Evolutionary conservation across 2,888 invertebrate species (phyloP).

Genomic region (Catonia carolina): DNA sequence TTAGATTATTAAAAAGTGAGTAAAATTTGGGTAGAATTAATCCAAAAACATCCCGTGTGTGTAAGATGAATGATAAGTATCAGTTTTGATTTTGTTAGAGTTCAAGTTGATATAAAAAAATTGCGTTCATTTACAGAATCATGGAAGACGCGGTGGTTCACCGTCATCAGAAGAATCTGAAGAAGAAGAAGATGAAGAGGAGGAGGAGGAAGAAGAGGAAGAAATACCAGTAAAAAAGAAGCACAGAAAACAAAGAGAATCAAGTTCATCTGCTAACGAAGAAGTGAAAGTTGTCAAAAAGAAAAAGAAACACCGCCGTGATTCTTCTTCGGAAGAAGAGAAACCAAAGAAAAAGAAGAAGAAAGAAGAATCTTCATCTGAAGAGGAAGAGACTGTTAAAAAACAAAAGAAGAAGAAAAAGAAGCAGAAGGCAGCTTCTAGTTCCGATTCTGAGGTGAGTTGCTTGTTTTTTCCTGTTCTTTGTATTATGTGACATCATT

Average conservation of each 20-base stretch:
- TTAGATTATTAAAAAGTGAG: no score
- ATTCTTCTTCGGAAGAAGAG: constrained; percentile 36
- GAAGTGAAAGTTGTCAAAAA: constrained; percentile 26
- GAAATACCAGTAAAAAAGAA: constrained; percentile 40
- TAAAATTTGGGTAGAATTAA: no score
- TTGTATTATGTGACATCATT: no score
- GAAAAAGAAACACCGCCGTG: constrained; percentile 25
- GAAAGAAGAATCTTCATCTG: constrained; percentile 34
- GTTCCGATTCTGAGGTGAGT: constrained; percentile 50
- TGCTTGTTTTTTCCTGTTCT: background rate
- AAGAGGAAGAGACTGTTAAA: constrained; percentile 31
- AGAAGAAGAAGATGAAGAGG: constrained; percentile 48
- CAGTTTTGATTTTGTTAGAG: no score
- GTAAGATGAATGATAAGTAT: no score
- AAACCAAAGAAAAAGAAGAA: constrained; percentile 32
- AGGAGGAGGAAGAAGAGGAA: constrained; percentile 47
- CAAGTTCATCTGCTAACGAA: constrained; percentile 30
- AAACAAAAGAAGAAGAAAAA: constrained; percentile 36
- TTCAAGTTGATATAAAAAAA: no score
- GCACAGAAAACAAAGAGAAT: constrained; percentile 30
- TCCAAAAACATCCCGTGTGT: no score
- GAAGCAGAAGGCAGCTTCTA: constrained; percentile 48
- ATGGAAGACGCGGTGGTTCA: no score
- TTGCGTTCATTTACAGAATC: no score
- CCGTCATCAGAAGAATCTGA: constrained; percentile 44